A percentile compares a stretch with the other conserved stretches of the same genome.
These are phyloP conservation scores for Zoanthus solanderi DNA, from an alignment of 92 coral and sea anemone genomes.

Conservation along the genomic window DNA sequence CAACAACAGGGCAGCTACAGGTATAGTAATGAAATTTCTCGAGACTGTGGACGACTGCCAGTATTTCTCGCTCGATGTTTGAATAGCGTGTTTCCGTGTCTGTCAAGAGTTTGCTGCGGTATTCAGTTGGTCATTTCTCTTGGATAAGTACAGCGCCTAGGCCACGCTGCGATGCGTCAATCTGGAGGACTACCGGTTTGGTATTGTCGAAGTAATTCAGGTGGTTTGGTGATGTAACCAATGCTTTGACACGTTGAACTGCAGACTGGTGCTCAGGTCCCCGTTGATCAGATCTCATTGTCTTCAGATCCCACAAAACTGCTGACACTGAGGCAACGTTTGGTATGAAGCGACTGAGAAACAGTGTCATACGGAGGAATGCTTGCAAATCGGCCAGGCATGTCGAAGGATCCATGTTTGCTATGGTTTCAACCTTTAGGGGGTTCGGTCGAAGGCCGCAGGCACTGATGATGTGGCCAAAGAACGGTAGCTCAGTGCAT, in stretches of 20 bases:
- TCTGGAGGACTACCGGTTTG: slow-evolving; percentile 38
- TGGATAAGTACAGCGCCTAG: slow-evolving; percentile 43
- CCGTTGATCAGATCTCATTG: slow-evolving; percentile 23
- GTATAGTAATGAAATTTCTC: slow-evolving; percentile 46
- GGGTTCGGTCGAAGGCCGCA: slow-evolving; percentile 73
- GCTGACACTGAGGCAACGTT: slow-evolving; percentile 8
- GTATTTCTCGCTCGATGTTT: slow-evolving; percentile 51
- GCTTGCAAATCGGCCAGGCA: slow-evolving; percentile 70
- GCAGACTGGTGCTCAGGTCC: slow-evolving; percentile 43
- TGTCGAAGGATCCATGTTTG: slow-evolving; percentile 73
- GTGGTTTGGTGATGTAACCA: slow-evolving; percentile 24
- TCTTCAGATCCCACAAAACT: slow-evolving; percentile 36
- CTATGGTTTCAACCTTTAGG: slow-evolving; percentile 66
- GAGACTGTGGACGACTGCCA: slow-evolving; percentile 32
- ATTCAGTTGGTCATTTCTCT: slow-evolving; percentile 30
- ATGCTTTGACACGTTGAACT: slow-evolving; percentile 14
- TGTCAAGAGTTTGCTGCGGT: slow-evolving; percentile 34
- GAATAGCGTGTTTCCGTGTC: slow-evolving; percentile 51
- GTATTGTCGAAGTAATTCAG: slow-evolving; percentile 29
- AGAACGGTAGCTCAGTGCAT: slow-evolving; percentile 75
- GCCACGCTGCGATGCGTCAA: slow-evolving; percentile 45
- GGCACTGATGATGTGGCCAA: slow-evolving; percentile 74
- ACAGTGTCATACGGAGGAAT: slow-evolving; percentile 67
- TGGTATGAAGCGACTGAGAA: slow-evolving; percentile 40
- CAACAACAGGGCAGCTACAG: slow-evolving; percentile 36